Conservation (phyloP, 2,113 vertebrate species). For the Zapornia atra region DNA sequence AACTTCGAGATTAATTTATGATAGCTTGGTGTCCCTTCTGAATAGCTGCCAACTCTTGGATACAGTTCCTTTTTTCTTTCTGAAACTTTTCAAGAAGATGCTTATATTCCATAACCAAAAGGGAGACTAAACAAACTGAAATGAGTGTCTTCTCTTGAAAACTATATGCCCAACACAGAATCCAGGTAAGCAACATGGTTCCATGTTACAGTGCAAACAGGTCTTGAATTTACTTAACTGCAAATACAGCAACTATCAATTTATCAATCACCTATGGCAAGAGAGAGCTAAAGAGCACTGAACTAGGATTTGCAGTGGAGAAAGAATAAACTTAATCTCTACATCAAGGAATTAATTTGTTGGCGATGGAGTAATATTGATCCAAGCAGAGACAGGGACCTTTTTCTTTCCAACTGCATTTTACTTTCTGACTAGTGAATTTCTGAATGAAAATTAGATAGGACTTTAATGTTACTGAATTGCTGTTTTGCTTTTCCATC, state of each 20-base stretch:
- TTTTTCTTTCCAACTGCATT: neutral
- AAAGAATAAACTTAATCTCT: neutral
- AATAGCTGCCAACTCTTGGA: neutral
- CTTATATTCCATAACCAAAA: neutral
- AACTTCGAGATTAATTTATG: neutral
- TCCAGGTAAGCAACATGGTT: neutral
- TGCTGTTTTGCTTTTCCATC: neutral
- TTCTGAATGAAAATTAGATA: neutral
- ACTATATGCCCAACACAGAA: neutral
- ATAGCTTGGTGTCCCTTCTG: conserved; percentile 10
- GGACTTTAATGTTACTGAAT: neutral
- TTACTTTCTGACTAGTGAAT: neutral
- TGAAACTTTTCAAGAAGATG: neutral
- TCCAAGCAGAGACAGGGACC: neutral
- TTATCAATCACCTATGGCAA: neutral
- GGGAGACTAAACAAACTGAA: neutral
- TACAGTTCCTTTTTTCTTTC: neutral
- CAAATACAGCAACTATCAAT: neutral
- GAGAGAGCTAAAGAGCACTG: neutral
- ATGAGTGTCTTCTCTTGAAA: neutral
- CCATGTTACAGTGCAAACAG: neutral
- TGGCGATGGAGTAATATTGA: neutral
- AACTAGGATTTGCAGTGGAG: neutral
- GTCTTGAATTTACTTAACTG: neutral
- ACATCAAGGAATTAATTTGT: neutral